Conservation (phyloP, 1,140 invertebrate genomes). For the Brevipalpus yothersi region DNA sequence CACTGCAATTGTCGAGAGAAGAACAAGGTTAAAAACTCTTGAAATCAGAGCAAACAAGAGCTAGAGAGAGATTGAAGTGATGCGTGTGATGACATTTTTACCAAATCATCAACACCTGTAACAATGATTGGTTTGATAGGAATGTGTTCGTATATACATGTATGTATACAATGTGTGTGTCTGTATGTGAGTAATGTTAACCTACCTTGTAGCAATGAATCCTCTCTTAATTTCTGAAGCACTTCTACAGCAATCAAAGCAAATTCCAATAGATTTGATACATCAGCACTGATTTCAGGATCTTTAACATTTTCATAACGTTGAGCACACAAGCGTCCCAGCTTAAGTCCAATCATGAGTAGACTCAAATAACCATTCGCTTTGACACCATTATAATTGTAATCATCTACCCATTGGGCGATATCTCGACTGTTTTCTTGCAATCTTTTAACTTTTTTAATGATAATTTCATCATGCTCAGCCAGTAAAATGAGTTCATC, state of each 20-base stretch:
- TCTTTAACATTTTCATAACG: not conserved
- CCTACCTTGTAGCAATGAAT: not conserved
- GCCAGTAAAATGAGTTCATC: too few relatives aligned
- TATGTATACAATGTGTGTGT: too few relatives aligned
- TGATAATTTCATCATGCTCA: too few relatives aligned
- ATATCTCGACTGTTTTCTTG: not conserved
- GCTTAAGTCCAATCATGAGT: not conserved
- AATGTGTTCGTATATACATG: too few relatives aligned
- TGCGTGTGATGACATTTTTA: not conserved
- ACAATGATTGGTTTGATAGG: not conserved
- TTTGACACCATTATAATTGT: slow-evolving; percentile 2
- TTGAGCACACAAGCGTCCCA: not conserved
- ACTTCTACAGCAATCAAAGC: not conserved
- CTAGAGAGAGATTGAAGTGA: not conserved
- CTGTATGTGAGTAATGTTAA: not conserved
- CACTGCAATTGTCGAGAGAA: too few relatives aligned
- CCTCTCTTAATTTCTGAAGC: not conserved
- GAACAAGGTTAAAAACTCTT: too few relatives aligned
- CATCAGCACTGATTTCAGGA: not conserved
- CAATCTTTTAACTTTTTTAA: not conserved
- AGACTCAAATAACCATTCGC: slow-evolving; percentile 8
- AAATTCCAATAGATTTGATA: not conserved
- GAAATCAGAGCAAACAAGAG: not conserved
- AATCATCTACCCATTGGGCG: not conserved
- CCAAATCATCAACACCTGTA: not conserved